Base-by-base conservation (phyloP, 2,113 vertebrate genomes). In the Prinia subflava region DNA sequence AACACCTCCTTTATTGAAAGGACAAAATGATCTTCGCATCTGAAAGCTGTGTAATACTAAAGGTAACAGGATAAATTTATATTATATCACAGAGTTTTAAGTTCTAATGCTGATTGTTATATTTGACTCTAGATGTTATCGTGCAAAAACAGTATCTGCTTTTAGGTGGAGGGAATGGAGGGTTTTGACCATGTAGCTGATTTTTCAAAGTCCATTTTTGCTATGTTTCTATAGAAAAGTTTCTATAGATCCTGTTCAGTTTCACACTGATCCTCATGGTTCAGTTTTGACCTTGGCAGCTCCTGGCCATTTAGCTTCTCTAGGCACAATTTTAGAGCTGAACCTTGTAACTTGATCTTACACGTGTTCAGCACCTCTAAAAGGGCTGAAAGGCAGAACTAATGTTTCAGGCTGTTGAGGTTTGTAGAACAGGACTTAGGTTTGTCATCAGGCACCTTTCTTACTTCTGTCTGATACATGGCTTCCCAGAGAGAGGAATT, bases 201-300 rank as follows among this genome's bases (percentile, higher is more conserved):
- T n/a, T 70, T 73, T 47, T 49, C 21, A 11, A 23, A 53, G 49
- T 49, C 31, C 0, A 0, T 42, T 85, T 24, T 55, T 87, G 57
- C 31, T 8, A 13, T 19, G 39, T 39, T 39, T 39, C 39, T 39
- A 39, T 71, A 62, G 42, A 82, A 42, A 64, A 42, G 31, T 52
- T 94, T 79, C 53, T 2, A 1, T 19, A 30, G 57, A 35, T 84
- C n/a, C 11, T 59, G 19, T 49, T 90, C 49, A 41, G 41, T 64
- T 93, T 79, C 77, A 42, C 0, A 0, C 28, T 70, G 42, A 33
- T 12, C 1, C 3, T 87, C 17, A 7, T 42, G 83, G 62, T 50
- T 80, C 10, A 1, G 11, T 73, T 91, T 64, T 94, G 85, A 73
- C 88, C 53, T 93, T 52, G 41, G 10, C 37, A 35, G 25, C 27